Evolutionary conservation across 1,140 invertebrate species (phyloP).

Genomic region (Trichomalopsis sarcophagae): DNA sequence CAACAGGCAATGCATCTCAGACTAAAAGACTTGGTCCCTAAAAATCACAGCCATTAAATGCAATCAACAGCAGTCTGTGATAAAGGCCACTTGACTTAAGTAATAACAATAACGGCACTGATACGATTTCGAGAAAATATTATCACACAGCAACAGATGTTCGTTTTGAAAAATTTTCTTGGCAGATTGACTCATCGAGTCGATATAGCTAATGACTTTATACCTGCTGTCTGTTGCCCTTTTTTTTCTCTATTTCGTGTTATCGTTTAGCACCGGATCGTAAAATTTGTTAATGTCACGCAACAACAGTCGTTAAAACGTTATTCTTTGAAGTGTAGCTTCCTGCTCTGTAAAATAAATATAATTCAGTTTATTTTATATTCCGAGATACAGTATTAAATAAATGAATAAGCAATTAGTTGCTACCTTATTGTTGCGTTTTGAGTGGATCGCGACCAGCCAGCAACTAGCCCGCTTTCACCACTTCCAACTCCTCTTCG

Average conservation of each 20-base stretch:
- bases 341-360: conserved; percentile 60
- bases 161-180: conserved; percentile 12
- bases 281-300: conserved; percentile 55
- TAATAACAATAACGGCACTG: conserved; percentile 47
- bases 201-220: not conserved
- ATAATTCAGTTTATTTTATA: not conserved
- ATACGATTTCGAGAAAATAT: conserved; percentile 39
- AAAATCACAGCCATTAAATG: conserved; percentile 75
- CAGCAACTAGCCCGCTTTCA: conserved; percentile 67
- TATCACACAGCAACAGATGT: conserved; percentile 39
- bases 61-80: conserved; percentile 70
- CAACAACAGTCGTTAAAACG: conserved; percentile 68
- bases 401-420: not conserved
- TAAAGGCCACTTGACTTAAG: conserved; percentile 69
- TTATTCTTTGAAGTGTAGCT: conserved; percentile 62
- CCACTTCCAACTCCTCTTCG: conserved; percentile 63
- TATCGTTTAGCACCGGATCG: not conserved
- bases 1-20: conserved; percentile 6
- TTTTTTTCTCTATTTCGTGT: conserved; percentile 22
- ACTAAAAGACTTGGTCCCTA: conserved; percentile 70
- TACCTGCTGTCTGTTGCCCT: not conserved
- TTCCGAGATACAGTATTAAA: not conserved
- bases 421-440: conserved; percentile 70
- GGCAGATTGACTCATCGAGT: not conserved
- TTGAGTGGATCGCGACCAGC: conserved; percentile 71